Conservation (phyloP, 2,797 vertebrate species). For the Crenuchus spilurus region DNA sequence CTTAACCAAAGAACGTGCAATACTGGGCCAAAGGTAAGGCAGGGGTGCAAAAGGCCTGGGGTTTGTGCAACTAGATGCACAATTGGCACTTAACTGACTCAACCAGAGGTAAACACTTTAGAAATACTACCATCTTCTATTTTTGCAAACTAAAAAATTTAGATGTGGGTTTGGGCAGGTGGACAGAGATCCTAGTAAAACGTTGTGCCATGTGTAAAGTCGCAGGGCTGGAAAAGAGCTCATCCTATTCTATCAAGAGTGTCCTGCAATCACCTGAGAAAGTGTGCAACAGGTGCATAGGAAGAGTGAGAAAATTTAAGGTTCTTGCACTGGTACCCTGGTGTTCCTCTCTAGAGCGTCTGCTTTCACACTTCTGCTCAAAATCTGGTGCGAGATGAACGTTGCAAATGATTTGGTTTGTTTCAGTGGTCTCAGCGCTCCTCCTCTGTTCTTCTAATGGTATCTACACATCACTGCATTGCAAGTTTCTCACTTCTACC, state of each 20-base stretch:
- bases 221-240: background rate
- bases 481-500: too few relatives aligned
- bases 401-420: too few relatives aligned
- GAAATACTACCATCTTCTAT: background rate
- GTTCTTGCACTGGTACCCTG: background rate
- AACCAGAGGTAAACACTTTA: conserved; percentile 1
- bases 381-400: too few relatives aligned
- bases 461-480: too few relatives aligned
- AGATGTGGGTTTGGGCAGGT: background rate
- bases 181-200: background rate
- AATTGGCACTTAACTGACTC: conserved; percentile 7
- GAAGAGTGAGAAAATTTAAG: background rate
- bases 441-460: too few relatives aligned
- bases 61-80: background rate
- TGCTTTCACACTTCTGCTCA: too few relatives aligned
- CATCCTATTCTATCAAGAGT: background rate
- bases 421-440: too few relatives aligned
- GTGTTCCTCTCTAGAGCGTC: background rate
- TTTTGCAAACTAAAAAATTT: background rate
- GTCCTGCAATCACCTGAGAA: conserved; percentile 14
- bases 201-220: background rate
- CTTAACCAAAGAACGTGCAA: background rate
- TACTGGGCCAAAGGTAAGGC: conserved; percentile 13
- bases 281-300: conserved; percentile 24
- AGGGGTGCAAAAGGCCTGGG: conserved; percentile 12